Evolutionary conservation across 2,888 invertebrate species (phyloP), one percentile per base, ranked within the genome.

Genomic region (Schrankia costaestrigalis): DNA sequence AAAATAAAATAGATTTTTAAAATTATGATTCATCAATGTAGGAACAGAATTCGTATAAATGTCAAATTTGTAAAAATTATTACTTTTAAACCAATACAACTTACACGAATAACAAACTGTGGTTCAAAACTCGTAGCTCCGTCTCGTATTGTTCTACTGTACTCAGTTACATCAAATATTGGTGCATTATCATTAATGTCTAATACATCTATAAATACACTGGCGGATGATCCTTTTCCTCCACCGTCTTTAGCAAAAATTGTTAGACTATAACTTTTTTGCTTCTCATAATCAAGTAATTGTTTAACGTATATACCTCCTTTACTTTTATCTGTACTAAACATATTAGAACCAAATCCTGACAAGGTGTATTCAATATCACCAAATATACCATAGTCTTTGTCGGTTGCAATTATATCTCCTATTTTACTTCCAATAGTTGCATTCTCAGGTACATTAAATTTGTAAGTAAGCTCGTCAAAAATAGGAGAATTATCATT

Each of bases 191-290:
- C 95, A 55, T 95, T 95, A 0, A 94, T 90, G 59, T 95, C 95
- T 3, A 91, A 65, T 0, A 95, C 87, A 46, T 93, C 92, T 8
- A 95, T 89, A 29, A 91, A 90, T 19, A 95, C 80, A 70, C 93
- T 93, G 0, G 92, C 91, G 14, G 93, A 91, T 0, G 93, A 90
- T 8, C 92, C 90, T 49, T 90, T 90, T 0, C 93, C 94, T 0
- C 96, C 95, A 0, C 95, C 95, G 65, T 97, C 96, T 44, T 89
- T 90, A 0, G 95, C 96, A 44, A 94, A 93, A 31, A 95, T 89
- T 0, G 94, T 94, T 35, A 96, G 74, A 37, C 94, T 94, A 49
- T 94, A 96, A 37, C 93, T 93, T 53, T 93, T 93, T 53, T 95
- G 94, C 7, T 90, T 90, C 67, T 97, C 96, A 62, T 94, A 94